Base-by-base conservation (phyloP, 2,113 vertebrate genomes). In the Anas platyrhynchos region DNA sequence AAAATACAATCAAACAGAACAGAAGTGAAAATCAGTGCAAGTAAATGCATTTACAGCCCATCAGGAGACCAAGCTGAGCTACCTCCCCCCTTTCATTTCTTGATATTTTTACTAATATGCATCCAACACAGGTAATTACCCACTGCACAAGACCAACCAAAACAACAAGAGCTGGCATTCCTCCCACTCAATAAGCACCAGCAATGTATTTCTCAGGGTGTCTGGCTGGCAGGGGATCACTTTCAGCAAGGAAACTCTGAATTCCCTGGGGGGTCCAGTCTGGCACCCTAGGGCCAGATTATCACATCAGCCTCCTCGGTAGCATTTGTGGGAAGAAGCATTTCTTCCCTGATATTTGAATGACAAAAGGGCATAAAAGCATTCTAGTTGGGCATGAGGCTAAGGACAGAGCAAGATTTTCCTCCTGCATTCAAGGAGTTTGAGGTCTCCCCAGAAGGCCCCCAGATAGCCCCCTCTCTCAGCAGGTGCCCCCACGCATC, bases 401-500 rank as follows among this genome's bases (percentile, higher is more conserved):
- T 27, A 48, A 65, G 32, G 29, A 65, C 2, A 29, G 38, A 46
- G 8, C 5, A 12, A 34, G 3, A 43, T 38, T 43, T 88, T 50
- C 7, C 8, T 74, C 44, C 79, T 50, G 26, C 15, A n/a, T 58
- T 79, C n/a, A 58, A 32, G 52, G 34, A 61, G n/a, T 22, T 46
- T 43, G 20, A 83, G 31, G 67, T 46, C 16, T 41, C 54, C 62
- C 6, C 26, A 43, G 46, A 92, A 90, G 4, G 18, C 15, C 75
- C 22, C 2, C 34, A 61, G 16, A 73, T 6, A 55, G 16, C n/a
- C 32, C 29, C 56, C 44, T 20, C 66, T 16, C 11, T 50, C 20
- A 63, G 18, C 22, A 72, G 11, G 48, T 17, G 1, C 2, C 11
- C 9, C 23, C 44, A 43, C 4, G 15, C 0, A 0, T 74, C 50